phyloP scores from a whole-genome alignment of 1,140 invertebrate genomes.

The Trichonephila clavipes region DNA sequence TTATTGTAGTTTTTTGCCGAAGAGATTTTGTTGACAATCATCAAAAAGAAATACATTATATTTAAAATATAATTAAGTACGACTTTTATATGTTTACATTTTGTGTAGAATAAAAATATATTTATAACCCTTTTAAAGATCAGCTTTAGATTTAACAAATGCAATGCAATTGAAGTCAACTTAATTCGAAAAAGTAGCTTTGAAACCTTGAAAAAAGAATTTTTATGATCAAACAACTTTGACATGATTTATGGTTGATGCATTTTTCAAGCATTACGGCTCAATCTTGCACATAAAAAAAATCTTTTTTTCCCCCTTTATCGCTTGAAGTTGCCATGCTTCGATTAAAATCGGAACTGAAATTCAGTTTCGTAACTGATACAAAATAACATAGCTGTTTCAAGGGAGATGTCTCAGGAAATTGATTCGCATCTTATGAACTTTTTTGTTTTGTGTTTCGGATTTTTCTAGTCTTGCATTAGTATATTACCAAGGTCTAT shows the following conservation, averaged over 20 bases:
- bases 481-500: slow-evolving; percentile 9
- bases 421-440: neutral
- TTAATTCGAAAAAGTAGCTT: neutral
- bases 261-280: slow-evolving; percentile 4
- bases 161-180: too few relatives aligned
- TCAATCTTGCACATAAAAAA: neutral
- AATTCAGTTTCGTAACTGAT: neutral
- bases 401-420: neutral
- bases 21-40: too few relatives aligned
- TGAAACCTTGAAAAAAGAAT: neutral
- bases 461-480: neutral
- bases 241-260: neutral
- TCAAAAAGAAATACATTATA: too few relatives aligned
- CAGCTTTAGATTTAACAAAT: too few relatives aligned
- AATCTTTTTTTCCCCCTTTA: neutral
- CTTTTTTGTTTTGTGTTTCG: neutral
- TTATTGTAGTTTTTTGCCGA: too few relatives aligned
- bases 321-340: neutral
- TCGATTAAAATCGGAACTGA: neutral
- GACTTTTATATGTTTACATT: too few relatives aligned
- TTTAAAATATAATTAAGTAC: too few relatives aligned
- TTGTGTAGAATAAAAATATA: too few relatives aligned
- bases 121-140: too few relatives aligned
- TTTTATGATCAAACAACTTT: neutral
- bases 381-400: neutral